These are phyloP conservation scores for Venusia cambrica DNA, from an alignment of 2,888 invertebrate species.

Conservation along the genomic window DNA sequence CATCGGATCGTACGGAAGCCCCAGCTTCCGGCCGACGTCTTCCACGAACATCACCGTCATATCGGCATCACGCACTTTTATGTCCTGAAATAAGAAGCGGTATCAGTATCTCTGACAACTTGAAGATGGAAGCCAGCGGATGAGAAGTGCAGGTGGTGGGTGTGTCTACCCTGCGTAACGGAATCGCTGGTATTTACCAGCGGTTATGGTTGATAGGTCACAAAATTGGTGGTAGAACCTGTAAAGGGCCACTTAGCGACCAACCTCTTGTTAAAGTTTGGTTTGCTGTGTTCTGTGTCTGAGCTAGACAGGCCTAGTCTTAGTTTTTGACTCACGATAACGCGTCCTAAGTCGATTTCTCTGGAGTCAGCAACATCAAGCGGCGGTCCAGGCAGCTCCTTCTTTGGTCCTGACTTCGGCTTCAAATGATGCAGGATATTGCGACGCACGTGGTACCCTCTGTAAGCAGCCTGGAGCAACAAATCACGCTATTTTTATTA, in stretches of 20 bases:
- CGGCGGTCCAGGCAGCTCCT: slow-evolving; percentile 57
- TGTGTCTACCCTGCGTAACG: too few relatives aligned
- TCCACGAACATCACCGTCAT: slow-evolving; percentile 47
- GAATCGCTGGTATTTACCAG: too few relatives aligned
- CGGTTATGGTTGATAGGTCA: too few relatives aligned
- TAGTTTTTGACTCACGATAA: slow-evolving; percentile 62
- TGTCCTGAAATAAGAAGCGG: slow-evolving; percentile 36
- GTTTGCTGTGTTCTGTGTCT: too few relatives aligned
- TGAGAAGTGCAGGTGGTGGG: too few relatives aligned
- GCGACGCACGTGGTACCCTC: slow-evolving; percentile 62
- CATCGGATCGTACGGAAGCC: slow-evolving; percentile 51
- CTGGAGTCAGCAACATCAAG: slow-evolving; percentile 57
- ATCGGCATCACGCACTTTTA: slow-evolving; percentile 52
- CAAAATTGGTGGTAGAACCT: too few relatives aligned
- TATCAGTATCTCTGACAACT: too few relatives aligned
- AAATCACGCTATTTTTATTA: too few relatives aligned
- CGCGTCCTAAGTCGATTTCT: slow-evolving; percentile 60
- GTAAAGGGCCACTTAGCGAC: too few relatives aligned
- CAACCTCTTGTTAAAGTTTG: too few relatives aligned
- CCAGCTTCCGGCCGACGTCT: slow-evolving; percentile 37
- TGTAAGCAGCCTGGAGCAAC: slow-evolving; percentile 58
- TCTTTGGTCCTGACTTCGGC: slow-evolving; percentile 43
- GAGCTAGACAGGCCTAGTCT: too few relatives aligned
- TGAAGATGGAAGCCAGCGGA: too few relatives aligned
- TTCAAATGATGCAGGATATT: slow-evolving; percentile 54